A percentile compares a stretch with the other conserved stretches of the same genome.
These are phyloP conservation scores for Ceyx melanurus DNA, from an alignment of 2,113 vertebrate genomes.

Conservation along the genomic window DNA sequence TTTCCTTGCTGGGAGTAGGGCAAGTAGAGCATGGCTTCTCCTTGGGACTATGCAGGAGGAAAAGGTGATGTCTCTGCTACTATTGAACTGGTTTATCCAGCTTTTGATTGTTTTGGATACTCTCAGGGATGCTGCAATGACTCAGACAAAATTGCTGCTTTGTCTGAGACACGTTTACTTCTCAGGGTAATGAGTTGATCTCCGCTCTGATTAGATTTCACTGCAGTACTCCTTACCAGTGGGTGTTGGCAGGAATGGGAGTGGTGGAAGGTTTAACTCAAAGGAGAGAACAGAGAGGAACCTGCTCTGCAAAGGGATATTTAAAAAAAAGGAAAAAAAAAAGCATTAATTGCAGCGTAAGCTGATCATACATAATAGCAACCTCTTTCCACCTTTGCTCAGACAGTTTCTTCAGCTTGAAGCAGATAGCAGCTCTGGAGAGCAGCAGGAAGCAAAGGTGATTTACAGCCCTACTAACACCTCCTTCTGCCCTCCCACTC, in stretches of 20 bases:
- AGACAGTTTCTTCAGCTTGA: background rate
- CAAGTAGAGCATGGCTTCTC: background rate
- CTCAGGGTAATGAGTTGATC: slow-evolving; percentile 62
- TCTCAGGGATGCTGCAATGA: slow-evolving; percentile 64
- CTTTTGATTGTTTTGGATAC: slow-evolving; percentile 67
- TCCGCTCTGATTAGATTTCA: slow-evolving; percentile 54
- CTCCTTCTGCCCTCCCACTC: background rate
- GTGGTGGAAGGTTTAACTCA: slow-evolving; percentile 55
- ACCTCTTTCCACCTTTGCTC: background rate
- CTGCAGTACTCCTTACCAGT: slow-evolving; percentile 44
- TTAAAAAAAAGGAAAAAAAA: background rate
- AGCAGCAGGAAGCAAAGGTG: slow-evolving; percentile 12
- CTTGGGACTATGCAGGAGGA: background rate
- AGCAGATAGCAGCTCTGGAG: background rate
- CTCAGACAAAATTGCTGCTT: slow-evolving; percentile 70
- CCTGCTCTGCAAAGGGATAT: slow-evolving; percentile 29
- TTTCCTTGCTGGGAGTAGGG: background rate
- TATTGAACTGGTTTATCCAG: slow-evolving; percentile 64
- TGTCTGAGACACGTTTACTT: slow-evolving; percentile 68
- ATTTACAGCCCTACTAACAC: background rate
- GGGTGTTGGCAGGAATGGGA: slow-evolving; percentile 61
- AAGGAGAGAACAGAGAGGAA: slow-evolving; percentile 33
- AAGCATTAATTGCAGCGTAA: background rate
- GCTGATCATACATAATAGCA: background rate
- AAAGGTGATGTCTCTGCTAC: slow-evolving; percentile 61